Evolutionary conservation across 2,888 invertebrate species (phyloP).

Genomic region (Macroteleia sp.): DNA sequence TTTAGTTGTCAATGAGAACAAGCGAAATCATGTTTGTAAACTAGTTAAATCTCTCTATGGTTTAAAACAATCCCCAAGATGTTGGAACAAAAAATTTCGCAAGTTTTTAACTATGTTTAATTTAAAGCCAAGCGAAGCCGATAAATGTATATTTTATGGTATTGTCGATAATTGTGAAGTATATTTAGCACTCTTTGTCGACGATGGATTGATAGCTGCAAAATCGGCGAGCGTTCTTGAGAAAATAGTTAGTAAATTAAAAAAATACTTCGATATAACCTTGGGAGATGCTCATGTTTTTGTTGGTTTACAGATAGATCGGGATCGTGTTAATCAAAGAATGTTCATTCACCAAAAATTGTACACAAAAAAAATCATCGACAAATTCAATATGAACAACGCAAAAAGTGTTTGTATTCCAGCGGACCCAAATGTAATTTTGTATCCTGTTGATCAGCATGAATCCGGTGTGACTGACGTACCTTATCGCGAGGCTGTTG

Average conservation of each 20-base stretch:
- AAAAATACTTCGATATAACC: slow-evolving; percentile 54
- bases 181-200: slow-evolving; percentile 52
- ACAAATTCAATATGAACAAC: slow-evolving; percentile 55
- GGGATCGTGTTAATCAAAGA: slow-evolving; percentile 43
- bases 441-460: neutral
- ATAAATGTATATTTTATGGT: slow-evolving; percentile 44
- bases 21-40: slow-evolving; percentile 25
- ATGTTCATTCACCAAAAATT: slow-evolving; percentile 60
- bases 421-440: neutral
- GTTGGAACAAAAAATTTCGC: slow-evolving; percentile 50
- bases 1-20: neutral
- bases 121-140: slow-evolving; percentile 31
- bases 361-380: slow-evolving; percentile 55
- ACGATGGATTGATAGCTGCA: slow-evolving; percentile 50
- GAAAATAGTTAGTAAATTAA: slow-evolving; percentile 2
- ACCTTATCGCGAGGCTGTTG: slow-evolving; percentile 4
- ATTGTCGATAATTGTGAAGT: slow-evolving; percentile 17
- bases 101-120: slow-evolving; percentile 23
- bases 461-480: neutral
- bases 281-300: slow-evolving; percentile 49
- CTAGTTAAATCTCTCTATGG: slow-evolving; percentile 53
- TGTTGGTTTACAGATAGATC: slow-evolving; percentile 56
- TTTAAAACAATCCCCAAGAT: slow-evolving; percentile 53
- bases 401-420: neutral
- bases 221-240: slow-evolving; percentile 21